Percentiles rank a stretch among this genome's conserved stretches.
Evolutionary conservation across 2,888 invertebrate species (phyloP).

Genomic region (Coenonympha glycerion): DNA sequence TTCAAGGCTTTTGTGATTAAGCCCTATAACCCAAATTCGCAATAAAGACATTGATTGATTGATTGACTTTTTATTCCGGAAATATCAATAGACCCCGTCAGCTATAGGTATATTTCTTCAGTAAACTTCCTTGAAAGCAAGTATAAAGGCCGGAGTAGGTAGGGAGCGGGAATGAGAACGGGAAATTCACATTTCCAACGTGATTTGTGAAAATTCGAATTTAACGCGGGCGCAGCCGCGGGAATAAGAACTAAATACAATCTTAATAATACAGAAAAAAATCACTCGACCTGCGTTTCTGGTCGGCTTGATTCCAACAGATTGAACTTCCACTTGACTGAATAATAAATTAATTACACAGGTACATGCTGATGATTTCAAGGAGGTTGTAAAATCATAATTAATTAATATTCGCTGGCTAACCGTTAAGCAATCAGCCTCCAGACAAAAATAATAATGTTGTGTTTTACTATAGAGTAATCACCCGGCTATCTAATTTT

Average conservation of each 20-base stretch:
- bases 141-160: too few species aligned
- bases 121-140: too few species aligned
- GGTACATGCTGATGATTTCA: neutral
- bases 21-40: too few species aligned
- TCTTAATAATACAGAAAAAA: neutral
- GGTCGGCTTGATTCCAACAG: neutral
- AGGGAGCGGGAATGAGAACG: too few species aligned
- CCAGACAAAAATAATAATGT: neutral
- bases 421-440: neutral
- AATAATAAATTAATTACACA: slow-evolving; percentile 1
- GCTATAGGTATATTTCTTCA: too few species aligned
- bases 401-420: neutral
- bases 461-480: neutral
- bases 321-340: slow-evolving; percentile 1
- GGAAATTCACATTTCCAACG: too few species aligned
- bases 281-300: neutral
- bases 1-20: too few species aligned
- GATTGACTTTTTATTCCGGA: too few species aligned
- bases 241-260: neutral
- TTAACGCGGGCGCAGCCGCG: neutral
- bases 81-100: too few species aligned
- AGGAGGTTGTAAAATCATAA: neutral
- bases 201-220: too few species aligned
- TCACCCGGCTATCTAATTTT: too few species aligned
- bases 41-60: too few species aligned